Base-by-base conservation (phyloP, 1,140 invertebrate genomes). In the Diprion similis region DNA sequence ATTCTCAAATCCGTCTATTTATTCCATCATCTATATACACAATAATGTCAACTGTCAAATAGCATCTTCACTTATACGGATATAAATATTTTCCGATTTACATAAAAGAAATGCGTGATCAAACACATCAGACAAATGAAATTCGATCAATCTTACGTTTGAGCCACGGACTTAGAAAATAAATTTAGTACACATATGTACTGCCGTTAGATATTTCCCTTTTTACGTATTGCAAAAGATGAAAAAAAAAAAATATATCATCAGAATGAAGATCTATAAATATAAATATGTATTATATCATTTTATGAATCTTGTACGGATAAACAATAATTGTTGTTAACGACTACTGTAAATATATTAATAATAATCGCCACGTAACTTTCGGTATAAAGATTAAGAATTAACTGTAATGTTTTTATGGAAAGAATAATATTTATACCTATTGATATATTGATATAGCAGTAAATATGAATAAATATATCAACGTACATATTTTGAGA, bases 401-500 rank as follows among this genome's bases (percentile, higher is more conserved):
- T 77, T 77, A 76, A 76, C 68, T 81, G 79, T 81, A 81, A 80
- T 79, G 77, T 82, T 82, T 82, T 80, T 81, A 79, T 80, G 74
- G 73, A 76, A 71, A 78, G 79, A 76, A 78, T 76, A 75, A 79
- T 77, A 81, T 80, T 80, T 81, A 81, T 77, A 80, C 74, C 71
- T 68, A 48, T 75, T 72, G 64, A 75, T 37, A 37, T 17, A 17
- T 17, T 59, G 24, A 37, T 37, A 64, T 18, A 64, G 59, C 17
- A 48, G 59, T 72, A 59, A 73, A 68, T 75, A 46, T 71, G 24
- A 80, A 80, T 78, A 80, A 80, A 80, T 45, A 72, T 74, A 59
- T 51, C 24, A 37, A 37, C 24, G 24, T 37, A 37, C 24, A 37
- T 37, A 37, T 37, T 37, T 37, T 37, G 24, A 37, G 24, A 37